Base-by-base conservation (phyloP, 2,113 vertebrate species). In the Brevimyrus niger region DNA sequence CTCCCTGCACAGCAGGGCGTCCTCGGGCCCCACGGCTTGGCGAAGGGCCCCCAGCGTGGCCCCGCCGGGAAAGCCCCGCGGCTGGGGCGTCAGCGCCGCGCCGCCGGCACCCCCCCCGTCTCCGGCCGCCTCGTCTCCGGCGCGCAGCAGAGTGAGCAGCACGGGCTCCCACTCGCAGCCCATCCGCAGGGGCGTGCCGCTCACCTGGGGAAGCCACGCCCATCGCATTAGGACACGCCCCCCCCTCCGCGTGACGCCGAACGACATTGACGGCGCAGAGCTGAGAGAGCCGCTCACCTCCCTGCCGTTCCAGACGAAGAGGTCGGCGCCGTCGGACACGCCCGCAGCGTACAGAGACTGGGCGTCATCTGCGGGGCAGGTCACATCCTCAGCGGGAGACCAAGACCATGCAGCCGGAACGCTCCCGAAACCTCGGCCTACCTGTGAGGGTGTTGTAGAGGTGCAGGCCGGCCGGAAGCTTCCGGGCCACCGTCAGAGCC, bases 231-330 rank as follows among this genome's bases (percentile, higher is more conserved):
- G 73, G 23, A 65, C 83, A n/a, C 44, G 53, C 11, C 80, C 44
- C 10, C 10, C 69, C 3, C 42, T 44, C 69, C 46, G 47, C 17
- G 65, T 35, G 58, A 58, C 58, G 15, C 15, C 6, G 5, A 38
- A 35, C 10, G 17, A 5, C 0, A 3, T 17, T 10, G 31, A 10
- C 27, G 58, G n/a, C 47, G 9, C 46, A 15, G 90, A 87, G 23
- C 19, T 10, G 85, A 11, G 58, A 69, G 47, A 85, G 8, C 51
- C 88, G 73, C 90, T 96, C 94, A 98, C 98, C 97, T 99, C 97
- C 89, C 94, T 96, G 80, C 98, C 97, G 85, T 99, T 97, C 98
- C 98, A 99, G 23, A 99, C 95, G 83, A 99, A 99, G 92, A 99
- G 82, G 76, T 98, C 96, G 90, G 95, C 94, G 92, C 96, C 96